These are phyloP conservation scores for Pseudonaja textilis DNA, from an alignment of 2,113 vertebrate genomes.

Conservation along the genomic window DNA sequence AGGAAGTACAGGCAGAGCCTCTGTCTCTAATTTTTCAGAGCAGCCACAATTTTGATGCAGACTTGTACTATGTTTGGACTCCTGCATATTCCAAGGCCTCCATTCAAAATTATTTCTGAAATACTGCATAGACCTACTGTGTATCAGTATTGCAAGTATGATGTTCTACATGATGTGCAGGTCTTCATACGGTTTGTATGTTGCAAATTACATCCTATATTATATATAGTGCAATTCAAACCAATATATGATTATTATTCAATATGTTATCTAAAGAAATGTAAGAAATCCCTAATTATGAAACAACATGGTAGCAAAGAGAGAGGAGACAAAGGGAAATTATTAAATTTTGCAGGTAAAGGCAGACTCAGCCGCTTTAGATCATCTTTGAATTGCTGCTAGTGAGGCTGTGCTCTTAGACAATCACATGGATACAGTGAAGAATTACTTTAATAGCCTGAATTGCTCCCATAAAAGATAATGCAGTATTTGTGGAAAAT, in stretches of 20 bases:
- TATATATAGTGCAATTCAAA: not conserved
- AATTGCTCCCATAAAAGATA: not conserved
- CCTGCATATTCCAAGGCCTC: not conserved
- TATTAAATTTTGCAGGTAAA: not conserved
- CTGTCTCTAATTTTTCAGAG: not conserved
- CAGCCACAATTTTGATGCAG: not conserved
- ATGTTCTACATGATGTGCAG: not conserved
- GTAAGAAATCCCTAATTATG: not conserved
- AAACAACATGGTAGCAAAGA: not conserved
- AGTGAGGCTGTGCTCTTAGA: not conserved
- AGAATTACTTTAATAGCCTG: not conserved
- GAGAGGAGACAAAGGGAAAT: not conserved
- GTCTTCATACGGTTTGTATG: not conserved
- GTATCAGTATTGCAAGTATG: not conserved
- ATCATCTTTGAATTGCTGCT: not conserved
- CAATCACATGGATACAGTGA: not conserved
- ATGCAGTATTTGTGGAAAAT: not conserved
- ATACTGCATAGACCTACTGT: not conserved
- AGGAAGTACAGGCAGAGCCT: not conserved
- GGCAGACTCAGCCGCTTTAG: not conserved
- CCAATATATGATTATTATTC: not conserved
- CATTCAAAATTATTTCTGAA: not conserved
- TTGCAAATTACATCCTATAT: not conserved
- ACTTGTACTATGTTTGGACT: not conserved
- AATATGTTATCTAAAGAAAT: not conserved